Conservation (phyloP, 2,888 invertebrate species). For the Apamea anceps region DNA sequence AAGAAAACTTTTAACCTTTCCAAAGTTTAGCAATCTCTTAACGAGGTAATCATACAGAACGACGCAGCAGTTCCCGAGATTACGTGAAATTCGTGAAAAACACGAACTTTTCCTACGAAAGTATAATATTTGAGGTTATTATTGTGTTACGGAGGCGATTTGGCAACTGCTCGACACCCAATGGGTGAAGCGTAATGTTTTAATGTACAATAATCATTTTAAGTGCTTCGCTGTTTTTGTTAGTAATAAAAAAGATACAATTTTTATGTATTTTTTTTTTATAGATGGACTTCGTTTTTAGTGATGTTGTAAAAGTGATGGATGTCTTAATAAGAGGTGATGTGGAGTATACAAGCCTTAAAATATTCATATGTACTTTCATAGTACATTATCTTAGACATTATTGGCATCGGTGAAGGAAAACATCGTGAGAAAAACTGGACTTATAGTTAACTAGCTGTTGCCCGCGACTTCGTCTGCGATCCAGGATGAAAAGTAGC, state of each 20-base stretch:
- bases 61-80: conserved; percentile 55
- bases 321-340: conserved; percentile 13
- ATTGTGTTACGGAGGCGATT: conserved; percentile 45
- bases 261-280: conserved; percentile 47
- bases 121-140: conserved; percentile 45
- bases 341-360: background rate
- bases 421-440: background rate
- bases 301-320: conserved; percentile 39
- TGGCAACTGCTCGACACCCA: conserved; percentile 51
- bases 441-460: background rate
- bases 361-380: background rate
- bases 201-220: conserved; percentile 55
- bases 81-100: conserved; percentile 49
- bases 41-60: conserved; percentile 56
- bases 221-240: conserved; percentile 48
- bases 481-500: too few species aligned
- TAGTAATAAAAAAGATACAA: conserved; percentile 44
- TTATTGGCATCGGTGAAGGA: background rate
- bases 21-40: conserved; percentile 50
- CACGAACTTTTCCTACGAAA: conserved; percentile 46
- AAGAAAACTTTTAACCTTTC: conserved; percentile 43
- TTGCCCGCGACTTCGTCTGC: too few species aligned
- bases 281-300: conserved; percentile 19
- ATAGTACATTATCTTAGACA: background rate
- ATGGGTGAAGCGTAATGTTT: conserved; percentile 47